A percentile compares a stretch with the other conserved stretches of the same genome.
Conservation (phyloP, 2,888 invertebrate genomes). For the Macaria liturata region DNA sequence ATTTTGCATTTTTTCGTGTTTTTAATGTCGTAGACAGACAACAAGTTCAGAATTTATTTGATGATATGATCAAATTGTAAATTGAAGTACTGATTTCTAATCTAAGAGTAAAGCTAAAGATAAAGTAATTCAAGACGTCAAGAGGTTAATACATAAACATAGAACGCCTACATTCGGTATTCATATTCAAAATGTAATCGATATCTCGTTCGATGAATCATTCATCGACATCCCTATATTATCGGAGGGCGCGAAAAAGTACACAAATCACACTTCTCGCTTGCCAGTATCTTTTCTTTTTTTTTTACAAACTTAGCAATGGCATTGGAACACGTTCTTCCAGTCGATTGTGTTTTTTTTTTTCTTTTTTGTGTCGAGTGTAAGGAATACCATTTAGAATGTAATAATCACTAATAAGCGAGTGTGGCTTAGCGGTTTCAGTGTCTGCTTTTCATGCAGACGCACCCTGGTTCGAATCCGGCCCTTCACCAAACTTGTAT, state of each 20-base stretch:
- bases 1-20: not conserved
- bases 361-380: slow-evolving; percentile 45
- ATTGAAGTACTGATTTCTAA: not conserved
- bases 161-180: slow-evolving; percentile 36
- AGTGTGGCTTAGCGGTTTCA: too few species aligned
- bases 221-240: slow-evolving; percentile 61
- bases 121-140: slow-evolving; percentile 5
- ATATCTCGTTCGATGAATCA: slow-evolving; percentile 62
- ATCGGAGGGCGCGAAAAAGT: slow-evolving; percentile 71
- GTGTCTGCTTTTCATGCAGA: too few species aligned
- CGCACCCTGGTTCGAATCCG: too few species aligned
- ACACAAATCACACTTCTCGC: slow-evolving; percentile 77
- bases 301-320: slow-evolving; percentile 41
- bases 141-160: slow-evolving; percentile 26
- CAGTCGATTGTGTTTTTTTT: slow-evolving; percentile 46
- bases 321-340: slow-evolving; percentile 64
- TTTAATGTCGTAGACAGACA: not conserved
- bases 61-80: not conserved
- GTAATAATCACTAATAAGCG: slow-evolving; percentile 22
- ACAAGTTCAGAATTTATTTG: not conserved
- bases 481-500: too few species aligned
- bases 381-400: slow-evolving; percentile 59
- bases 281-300: slow-evolving; percentile 52
- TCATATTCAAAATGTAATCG: slow-evolving; percentile 53
- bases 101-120: not conserved